Base-by-base conservation (phyloP, 2,888 invertebrate species). In the Yponomeuta plumbellus region DNA sequence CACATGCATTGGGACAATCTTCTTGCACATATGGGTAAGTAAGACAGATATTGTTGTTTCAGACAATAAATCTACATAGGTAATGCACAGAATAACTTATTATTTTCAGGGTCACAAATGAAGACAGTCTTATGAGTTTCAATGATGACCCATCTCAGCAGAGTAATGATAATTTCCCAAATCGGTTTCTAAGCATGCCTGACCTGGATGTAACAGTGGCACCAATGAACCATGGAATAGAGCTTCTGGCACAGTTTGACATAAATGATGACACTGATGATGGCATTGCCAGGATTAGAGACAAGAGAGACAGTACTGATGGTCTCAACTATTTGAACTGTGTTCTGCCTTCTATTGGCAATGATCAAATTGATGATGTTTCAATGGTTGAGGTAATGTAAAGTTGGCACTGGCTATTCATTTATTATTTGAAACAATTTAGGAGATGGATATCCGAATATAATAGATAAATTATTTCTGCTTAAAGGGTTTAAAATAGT, bases 341-440 rank as follows among this genome's bases (percentile, higher is more conserved):
- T 81, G 87, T 91, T 23, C 75, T 91, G 61, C 91, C 90, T 26
- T 90, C 88, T 44, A 80, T 90, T 61, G 84, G 81, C 70, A 83
- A 80, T 76, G 84, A 86, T 68, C 83, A 84, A 10, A 85, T 78
- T 79, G 87, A 90, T 80, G 86, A 86, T 78, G 80, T 80, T 11
- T 71, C 79, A 64, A 82, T 86, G 74, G 74, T 74, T 40, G 86
- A 86, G 83, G 90, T 89, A 79, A 39, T 34, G 34, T 34, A 34
- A 34, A 34, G 26, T 4, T 2, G 26, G 26, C 26, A 34, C 34
- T 8, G 8, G 8, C 34, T 34, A 8, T 34, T 34, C 26, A 26
- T 4, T 26, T 26, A 26, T 26, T 26, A 26, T 4, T 2, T 4
- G 8, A 5, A 10, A 34, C 6, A 34, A 34, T 34, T 34, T 34